Evolutionary conservation across 2,113 vertebrate species (phyloP).

Genomic region (Bubo bubo): DNA sequence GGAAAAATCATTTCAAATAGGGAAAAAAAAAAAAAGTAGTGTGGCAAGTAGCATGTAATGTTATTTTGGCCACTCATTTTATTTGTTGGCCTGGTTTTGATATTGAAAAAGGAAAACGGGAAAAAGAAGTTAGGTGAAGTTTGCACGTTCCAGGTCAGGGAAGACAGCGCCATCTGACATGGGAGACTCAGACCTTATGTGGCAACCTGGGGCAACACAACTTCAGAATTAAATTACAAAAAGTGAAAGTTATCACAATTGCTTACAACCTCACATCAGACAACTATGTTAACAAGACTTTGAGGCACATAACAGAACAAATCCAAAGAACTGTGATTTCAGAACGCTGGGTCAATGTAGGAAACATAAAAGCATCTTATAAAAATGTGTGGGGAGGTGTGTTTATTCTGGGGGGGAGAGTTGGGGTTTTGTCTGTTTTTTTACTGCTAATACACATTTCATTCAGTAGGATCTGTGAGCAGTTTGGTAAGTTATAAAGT

Average conservation of each 20-base stretch:
- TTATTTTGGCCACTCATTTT: background rate
- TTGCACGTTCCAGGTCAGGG: slow-evolving; percentile 30
- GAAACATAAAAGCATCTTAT: slow-evolving; percentile 51
- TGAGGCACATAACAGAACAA: slow-evolving; percentile 55
- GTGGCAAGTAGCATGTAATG: background rate
- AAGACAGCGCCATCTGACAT: background rate
- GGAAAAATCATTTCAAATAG: background rate
- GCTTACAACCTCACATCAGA: slow-evolving; percentile 59
- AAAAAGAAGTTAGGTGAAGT: background rate
- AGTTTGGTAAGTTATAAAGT: background rate
- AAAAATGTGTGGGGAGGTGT: background rate
- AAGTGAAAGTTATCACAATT: slow-evolving; percentile 59
- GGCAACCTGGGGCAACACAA: slow-evolving; percentile 29
- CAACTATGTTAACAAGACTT: slow-evolving; percentile 52
- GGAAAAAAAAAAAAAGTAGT: background rate
- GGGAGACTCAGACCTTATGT: background rate
- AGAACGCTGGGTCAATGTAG: slow-evolving; percentile 54
- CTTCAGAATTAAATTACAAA: slow-evolving; percentile 57
- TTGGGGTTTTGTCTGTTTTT: background rate
- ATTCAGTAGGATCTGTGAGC: background rate
- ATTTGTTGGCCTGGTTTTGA: background rate
- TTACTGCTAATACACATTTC: background rate
- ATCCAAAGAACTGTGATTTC: slow-evolving; percentile 46
- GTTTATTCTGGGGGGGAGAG: background rate
- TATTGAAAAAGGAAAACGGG: background rate